phyloP scores from a whole-genome alignment of 2,113 vertebrate genomes.

The Epinephelus cyanopodus region DNA sequence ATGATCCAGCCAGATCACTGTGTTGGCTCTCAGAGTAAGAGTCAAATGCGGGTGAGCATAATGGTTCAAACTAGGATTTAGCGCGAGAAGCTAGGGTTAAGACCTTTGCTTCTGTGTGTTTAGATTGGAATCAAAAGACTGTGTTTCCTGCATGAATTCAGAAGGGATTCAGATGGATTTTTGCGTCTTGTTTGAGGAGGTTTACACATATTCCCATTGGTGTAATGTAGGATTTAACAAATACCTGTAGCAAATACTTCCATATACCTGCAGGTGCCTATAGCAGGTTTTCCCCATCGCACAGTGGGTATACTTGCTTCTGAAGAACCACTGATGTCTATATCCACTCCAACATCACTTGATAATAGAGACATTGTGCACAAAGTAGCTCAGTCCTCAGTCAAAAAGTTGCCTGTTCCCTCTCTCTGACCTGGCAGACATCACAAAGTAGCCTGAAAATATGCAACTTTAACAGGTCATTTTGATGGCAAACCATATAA shows the following conservation, averaged over 20 bases:
- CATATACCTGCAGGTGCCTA: background rate
- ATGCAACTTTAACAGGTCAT: too few species aligned
- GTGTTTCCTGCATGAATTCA: conserved; percentile 37
- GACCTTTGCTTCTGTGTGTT: conserved; percentile 49
- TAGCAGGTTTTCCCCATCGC: background rate
- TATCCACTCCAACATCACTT: background rate
- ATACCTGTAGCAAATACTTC: conserved; percentile 33
- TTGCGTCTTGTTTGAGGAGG: conserved; percentile 29
- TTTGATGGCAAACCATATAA: too few species aligned
- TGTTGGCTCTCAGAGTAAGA: conserved; percentile 33
- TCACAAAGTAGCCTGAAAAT: background rate
- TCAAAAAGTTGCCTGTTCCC: background rate
- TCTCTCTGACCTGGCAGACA: background rate
- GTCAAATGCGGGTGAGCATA: conserved; percentile 37
- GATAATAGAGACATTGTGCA: background rate
- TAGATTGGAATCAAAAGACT: conserved; percentile 59
- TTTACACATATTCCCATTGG: conserved; percentile 47
- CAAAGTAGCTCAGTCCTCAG: background rate
- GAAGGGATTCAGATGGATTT: conserved; percentile 43
- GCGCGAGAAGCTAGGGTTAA: conserved; percentile 43
- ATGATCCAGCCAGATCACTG: conserved; percentile 37
- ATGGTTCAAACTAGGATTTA: conserved; percentile 55
- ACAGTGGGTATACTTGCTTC: conserved; percentile 3
- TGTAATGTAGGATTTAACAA: conserved; percentile 33
- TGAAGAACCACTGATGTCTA: background rate